Evolutionary conservation across 2,113 vertebrate species (phyloP), one percentile per base, ranked within the genome.

Genomic region (Microcebus griseorufus): DNA sequence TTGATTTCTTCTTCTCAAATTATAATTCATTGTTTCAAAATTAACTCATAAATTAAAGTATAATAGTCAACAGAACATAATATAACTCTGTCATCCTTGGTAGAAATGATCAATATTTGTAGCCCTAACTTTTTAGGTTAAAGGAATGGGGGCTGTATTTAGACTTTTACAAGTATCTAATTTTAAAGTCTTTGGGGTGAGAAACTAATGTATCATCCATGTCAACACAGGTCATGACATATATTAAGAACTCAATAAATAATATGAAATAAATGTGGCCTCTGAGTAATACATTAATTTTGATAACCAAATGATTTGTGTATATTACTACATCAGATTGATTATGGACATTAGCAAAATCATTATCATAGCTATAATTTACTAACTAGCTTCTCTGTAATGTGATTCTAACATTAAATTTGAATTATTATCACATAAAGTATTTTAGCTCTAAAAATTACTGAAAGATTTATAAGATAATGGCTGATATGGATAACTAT

Each of bases 381-480:
- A 48, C 45, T 75, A 80, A 60, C 42, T 60, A 78, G 76, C 34
- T 92, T 85, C 39, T 92, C 45, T 88, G 37, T 88, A 51, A 93
- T 94, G 53, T 80, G 76, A 87, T 93, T 89, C 17, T 64, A 34
- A 5, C 42, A 89, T 65, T 29, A 90, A 80, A 42, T 75, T 76
- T 92, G 20, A 75, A 45, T 86, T 88, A 82, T 64, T 65, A 3
- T 73, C 45, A 88, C 16, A 79, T 89, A 62, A 85, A 72, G 69
- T 76, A 82, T 60, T 89, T 76, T 60, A 81, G 8, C 37, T 94
- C 3, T 92, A 85, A 86, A 89, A 83, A 75, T 72, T 87, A 72
- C 62, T 73, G 39, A 32, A 92, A 88, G 27, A 86, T 75, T 90
- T 91, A 65, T 1, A 55, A 16, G 60, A 76, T 17, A 78, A 62